A percentile compares a stretch with the other conserved stretches of the same genome.
phyloP scores from a whole-genome alignment of 2,113 vertebrate species.

The Pteruthius melanotis region DNA sequence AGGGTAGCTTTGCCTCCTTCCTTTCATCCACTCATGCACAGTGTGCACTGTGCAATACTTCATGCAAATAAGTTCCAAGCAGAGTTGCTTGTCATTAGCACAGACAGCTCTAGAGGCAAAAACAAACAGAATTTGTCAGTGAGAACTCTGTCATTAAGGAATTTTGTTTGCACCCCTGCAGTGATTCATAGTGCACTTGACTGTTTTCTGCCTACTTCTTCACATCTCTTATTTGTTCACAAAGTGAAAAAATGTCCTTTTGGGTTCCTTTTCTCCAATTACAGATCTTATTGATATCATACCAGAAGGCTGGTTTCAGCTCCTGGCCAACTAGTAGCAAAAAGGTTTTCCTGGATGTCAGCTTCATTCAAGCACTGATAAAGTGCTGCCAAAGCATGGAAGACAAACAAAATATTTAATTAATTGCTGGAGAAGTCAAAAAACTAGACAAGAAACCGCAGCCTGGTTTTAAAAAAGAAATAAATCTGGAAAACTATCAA shows the following conservation, averaged over 20 bases:
- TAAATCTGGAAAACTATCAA: not conserved
- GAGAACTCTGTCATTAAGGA: constrained; percentile 26
- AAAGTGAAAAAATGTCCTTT: not conserved
- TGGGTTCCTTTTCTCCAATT: not conserved
- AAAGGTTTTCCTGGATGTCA: not conserved
- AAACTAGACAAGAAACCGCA: not conserved
- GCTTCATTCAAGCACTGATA: not conserved
- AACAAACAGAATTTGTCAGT: constrained; percentile 29
- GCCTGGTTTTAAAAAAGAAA: not conserved
- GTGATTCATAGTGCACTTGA: constrained; percentile 20
- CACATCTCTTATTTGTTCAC: not conserved
- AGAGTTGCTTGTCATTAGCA: constrained; percentile 11
- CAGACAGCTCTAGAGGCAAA: constrained; percentile 11
- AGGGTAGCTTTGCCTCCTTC: not conserved
- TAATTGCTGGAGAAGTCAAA: not conserved
- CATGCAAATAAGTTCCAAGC: constrained; percentile 34
- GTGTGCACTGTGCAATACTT: not conserved
- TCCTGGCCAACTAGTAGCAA: not conserved
- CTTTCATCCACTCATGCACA: not conserved
- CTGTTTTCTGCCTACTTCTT: not conserved
- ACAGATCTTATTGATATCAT: not conserved
- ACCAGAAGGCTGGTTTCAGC: not conserved
- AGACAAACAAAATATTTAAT: not conserved
- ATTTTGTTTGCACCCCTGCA: constrained; percentile 12
- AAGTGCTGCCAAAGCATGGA: not conserved